Base-by-base conservation (phyloP, 2,113 vertebrate genomes). In the Genyomyrus donnyi region DNA sequence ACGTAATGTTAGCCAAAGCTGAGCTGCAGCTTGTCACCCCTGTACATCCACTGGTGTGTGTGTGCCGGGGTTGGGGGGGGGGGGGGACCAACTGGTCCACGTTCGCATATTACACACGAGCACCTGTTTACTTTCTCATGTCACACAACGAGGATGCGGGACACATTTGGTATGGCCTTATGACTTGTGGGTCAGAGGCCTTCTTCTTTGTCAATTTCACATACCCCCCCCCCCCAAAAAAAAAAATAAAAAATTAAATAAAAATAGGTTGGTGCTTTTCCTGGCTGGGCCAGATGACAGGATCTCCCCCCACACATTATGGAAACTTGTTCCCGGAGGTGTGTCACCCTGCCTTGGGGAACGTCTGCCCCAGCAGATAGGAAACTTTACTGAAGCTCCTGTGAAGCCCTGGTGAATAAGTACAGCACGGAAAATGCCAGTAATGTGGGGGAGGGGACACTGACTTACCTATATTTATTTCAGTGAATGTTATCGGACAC, bases 21-120 rank as follows among this genome's bases (percentile, higher is more conserved):
- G 85, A 91, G 90, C 88, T 90, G 85, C 11, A 62, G 80, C 62
- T 88, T 91, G 92, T 92, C 91, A 80, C 91, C 91, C 85, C 74
- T n/a, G 7, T 74, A 39, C 48, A 39, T 49, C 50, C 87, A 31
- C 83, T 86, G 58, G 74, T 27, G 88, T 31, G 90, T 50, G 58
- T 52, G 88, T 88, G 15, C 31, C 31, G 42, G 21, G 2, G 15
- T 15, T 77, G 5, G 35, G 13, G 31, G 15, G 35, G 35, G 35
- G 35, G 35, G 56, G 42, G 6, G 39, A 46, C 2, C 3, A 24
- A 85, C 45, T 85, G 39, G 15, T n/a, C 45, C 83, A 46, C 9
- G 1, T 49, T 48, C 1, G 3, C 83, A 24, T 45, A 42, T 85
- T 85, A 45, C 83, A 85, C 45, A 48, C 21, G 3, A 24, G 42